These are phyloP conservation scores for Orthosia gothica DNA, from an alignment of 2,888 invertebrate species.

Conservation along the genomic window DNA sequence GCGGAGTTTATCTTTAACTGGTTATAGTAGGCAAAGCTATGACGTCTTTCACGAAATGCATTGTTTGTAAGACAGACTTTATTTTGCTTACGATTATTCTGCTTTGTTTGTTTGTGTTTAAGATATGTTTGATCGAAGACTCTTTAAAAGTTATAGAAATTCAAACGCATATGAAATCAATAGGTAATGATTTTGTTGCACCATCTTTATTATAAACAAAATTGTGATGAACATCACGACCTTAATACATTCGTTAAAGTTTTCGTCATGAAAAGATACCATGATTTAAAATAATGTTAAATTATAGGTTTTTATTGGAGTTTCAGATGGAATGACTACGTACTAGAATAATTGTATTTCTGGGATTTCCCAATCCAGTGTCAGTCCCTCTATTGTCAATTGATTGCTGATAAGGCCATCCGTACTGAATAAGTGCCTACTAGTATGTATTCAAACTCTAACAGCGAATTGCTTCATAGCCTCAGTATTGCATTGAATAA, in stretches of 20 bases:
- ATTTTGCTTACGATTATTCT: neutral
- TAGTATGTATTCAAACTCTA: neutral
- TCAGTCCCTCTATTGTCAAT: neutral
- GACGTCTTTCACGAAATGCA: constrained; percentile 8
- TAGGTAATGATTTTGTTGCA: neutral
- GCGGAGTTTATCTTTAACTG: constrained; percentile 10
- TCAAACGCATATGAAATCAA: neutral
- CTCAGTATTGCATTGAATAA: constrained; percentile 24
- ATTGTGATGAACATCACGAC: neutral
- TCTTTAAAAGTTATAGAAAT: neutral
- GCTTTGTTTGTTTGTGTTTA: neutral
- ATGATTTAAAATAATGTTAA: neutral
- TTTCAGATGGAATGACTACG: neutral
- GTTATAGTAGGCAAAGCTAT: constrained; percentile 6
- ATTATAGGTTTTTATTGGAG: neutral
- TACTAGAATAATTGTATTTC: neutral
- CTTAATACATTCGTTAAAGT: neutral
- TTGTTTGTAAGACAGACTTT: constrained; percentile 25
- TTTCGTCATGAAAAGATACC: neutral
- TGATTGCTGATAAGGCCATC: constrained; percentile 10
- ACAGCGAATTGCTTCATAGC: constrained; percentile 13
- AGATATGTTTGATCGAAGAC: no score
- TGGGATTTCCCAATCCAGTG: constrained; percentile 8
- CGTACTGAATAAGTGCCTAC: neutral
- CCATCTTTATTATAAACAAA: neutral